These are phyloP conservation scores for Unio pictorum DNA, from an alignment of 2,888 invertebrate species.

Conservation along the genomic window DNA sequence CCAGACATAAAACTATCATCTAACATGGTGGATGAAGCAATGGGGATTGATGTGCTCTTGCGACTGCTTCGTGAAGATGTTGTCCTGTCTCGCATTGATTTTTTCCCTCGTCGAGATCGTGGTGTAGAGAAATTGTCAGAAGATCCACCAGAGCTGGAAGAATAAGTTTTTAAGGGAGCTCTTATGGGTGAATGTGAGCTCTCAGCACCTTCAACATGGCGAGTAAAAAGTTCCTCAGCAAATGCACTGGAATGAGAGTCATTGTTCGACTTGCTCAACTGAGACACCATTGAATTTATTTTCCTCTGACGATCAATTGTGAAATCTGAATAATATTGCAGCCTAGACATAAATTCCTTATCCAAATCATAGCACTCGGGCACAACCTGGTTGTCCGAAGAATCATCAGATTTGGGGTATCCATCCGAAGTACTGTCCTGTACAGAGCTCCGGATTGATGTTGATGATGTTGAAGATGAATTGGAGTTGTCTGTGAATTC, in stretches of 20 bases:
- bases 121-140: slow-evolving; percentile 37
- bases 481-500: slow-evolving; percentile 31
- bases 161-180: slow-evolving; percentile 22
- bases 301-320: slow-evolving; percentile 59
- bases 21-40: slow-evolving; percentile 57
- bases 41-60: slow-evolving; percentile 46
- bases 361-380: slow-evolving; percentile 47
- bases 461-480: slow-evolving; percentile 28
- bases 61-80: slow-evolving; percentile 32
- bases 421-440: slow-evolving; percentile 46
- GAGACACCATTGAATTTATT: slow-evolving; percentile 45
- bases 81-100: slow-evolving; percentile 27
- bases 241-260: slow-evolving; percentile 24
- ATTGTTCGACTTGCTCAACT: slow-evolving; percentile 20
- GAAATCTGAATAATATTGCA: slow-evolving; percentile 62
- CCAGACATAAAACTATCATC: slow-evolving; percentile 46
- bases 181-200: slow-evolving; percentile 30
- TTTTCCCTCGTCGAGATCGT: slow-evolving; percentile 23
- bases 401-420: slow-evolving; percentile 48
- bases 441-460: slow-evolving; percentile 23
- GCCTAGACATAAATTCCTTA: slow-evolving; percentile 56
- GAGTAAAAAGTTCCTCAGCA: slow-evolving; percentile 40
- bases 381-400: slow-evolving; percentile 53
- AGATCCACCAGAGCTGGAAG: slow-evolving; percentile 30
- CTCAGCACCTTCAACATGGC: slow-evolving; percentile 51